Evolutionary conservation across 2,797 vertebrate genomes (phyloP).

Genomic region (Danio tinwini): DNA sequence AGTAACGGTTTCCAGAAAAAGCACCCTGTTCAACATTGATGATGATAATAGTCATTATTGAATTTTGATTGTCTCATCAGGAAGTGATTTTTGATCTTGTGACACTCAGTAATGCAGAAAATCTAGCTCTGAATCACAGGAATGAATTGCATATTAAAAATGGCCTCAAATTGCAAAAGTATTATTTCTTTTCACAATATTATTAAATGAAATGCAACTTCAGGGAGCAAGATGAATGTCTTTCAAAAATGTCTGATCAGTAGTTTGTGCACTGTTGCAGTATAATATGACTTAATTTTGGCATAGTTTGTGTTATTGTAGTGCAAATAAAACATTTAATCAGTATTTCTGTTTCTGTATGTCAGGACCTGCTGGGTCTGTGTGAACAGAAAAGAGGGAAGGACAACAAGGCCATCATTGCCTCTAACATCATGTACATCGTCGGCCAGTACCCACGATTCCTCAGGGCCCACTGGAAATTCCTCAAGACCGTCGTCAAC

Average conservation of each 20-base stretch:
- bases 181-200: not conserved
- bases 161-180: too few relatives aligned
- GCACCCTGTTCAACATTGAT: not conserved
- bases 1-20: too few relatives aligned
- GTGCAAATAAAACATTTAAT: not conserved
- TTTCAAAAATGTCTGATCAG: too few relatives aligned
- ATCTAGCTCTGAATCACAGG: not conserved
- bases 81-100: not conserved
- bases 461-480: conserved; percentile 97
- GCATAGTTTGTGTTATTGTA: too few relatives aligned
- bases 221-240: not conserved
- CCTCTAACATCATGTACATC: conserved; percentile 99
- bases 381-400: conserved; percentile 98
- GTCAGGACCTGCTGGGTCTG: conserved; percentile 93
- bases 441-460: conserved; percentile 98
- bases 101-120: not conserved
- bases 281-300: too few relatives aligned
- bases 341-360: not conserved
- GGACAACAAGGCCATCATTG: conserved; percentile 99
- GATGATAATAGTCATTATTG: too few relatives aligned
- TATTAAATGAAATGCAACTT: not conserved
- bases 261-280: too few relatives aligned
- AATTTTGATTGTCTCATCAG: not conserved
- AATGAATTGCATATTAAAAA: not conserved
- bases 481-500: conserved; percentile 98